Evolutionary conservation across 2,113 vertebrate species (phyloP), one percentile per base, ranked within the genome.

Genomic region (Pyrgilauda ruficollis): DNA sequence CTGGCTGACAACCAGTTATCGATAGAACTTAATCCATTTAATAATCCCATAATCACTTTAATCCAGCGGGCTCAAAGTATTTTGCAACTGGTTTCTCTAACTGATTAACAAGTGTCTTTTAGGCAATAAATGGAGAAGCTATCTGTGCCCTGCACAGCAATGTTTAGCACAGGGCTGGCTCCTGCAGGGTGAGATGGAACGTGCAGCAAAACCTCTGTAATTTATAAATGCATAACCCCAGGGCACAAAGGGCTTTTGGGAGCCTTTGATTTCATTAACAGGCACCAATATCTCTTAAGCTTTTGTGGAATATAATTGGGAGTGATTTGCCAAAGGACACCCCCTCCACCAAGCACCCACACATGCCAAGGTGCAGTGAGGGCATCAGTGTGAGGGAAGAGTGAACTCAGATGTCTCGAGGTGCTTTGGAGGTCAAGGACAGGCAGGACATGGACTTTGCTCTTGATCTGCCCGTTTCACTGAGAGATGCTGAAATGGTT

Each of bases 11-110:
- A 95, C 68, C 49, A 68, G 95, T 96, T 97, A 96, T 96, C 73
- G 47, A 95, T 84, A 95, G 92, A 88, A 92, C 84, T 88, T 96
- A 97, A 97, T 94, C 94, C 87, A 90, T 95, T 89, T 95, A 95
- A 97, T 97, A 98, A 97, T 96, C 92, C 87, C 79, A 24, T 96
- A 95, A 94, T 96, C 94, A 67, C 83, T 89, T 97, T 95, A 95
- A 93, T 97, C 94, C 94, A 88, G 90, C 91, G 94, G 93, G 79
- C 90, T 97, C 81, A 91, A 92, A 96, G 92, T 74, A 50, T 87
- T 93, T 95, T 70, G 62, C 84, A 91, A 59, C 69, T 87, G 89
- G 84, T 95, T 94, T 73, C 90, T 52, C 67, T 58, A 64, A 79
- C 93, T 96, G 94, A 94, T 94, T 95, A 96, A 89, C 89, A 82